A percentile compares a stretch with the other conserved stretches of the same genome.
Conservation (phyloP, 2,888 invertebrate genomes). For the Conomelus anceps region DNA sequence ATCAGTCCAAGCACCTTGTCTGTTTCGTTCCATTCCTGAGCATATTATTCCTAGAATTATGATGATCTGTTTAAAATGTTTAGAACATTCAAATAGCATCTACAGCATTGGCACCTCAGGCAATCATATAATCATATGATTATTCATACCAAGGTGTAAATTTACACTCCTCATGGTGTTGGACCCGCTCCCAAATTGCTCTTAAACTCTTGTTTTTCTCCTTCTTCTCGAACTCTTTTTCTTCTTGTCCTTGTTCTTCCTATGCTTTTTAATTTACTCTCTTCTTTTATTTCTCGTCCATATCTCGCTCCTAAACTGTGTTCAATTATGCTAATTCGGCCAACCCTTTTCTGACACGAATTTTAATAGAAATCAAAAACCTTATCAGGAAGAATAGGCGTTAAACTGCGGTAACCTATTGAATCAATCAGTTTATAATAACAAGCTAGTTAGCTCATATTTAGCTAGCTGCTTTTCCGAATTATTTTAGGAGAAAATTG, state of each 20-base stretch:
- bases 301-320: neutral
- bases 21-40: neutral
- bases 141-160: neutral
- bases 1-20: neutral
- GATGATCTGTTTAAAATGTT: neutral
- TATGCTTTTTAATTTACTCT: neutral
- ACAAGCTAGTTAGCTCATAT: neutral
- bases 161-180: neutral
- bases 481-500: neutral
- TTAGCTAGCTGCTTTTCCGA: neutral
- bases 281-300: neutral
- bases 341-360: neutral
- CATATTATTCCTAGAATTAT: neutral
- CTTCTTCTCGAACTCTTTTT: neutral
- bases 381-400: neutral
- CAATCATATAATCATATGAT: neutral
- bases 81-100: neutral
- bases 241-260: neutral
- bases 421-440: neutral
- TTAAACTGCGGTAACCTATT: neutral
- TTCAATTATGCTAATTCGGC: neutral
- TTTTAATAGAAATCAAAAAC: neutral
- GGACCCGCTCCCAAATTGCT: neutral
- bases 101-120: neutral
- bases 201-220: neutral